phyloP scores from a whole-genome alignment of 2,113 vertebrate species.

The Passer montanus region DNA sequence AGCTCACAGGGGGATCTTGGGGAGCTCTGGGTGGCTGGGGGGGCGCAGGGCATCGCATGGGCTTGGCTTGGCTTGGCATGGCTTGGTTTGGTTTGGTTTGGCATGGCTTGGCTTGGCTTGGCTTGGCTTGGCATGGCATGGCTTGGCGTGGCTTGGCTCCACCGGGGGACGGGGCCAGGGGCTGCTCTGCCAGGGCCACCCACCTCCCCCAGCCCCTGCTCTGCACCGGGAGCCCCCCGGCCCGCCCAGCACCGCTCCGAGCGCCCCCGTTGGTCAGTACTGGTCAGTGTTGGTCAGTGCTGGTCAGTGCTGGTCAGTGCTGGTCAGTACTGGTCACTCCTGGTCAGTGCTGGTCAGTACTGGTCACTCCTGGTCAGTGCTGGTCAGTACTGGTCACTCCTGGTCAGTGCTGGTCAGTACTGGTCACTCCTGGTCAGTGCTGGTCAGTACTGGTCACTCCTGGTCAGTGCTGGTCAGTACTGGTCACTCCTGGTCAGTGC shows the following conservation, averaged over 20 bases:
- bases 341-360: background rate
- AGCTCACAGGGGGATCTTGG: background rate
- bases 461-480: no score
- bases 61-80: background rate
- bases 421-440: background rate
- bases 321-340: no score
- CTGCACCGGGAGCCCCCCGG: background rate
- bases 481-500: no score
- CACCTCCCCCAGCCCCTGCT: background rate
- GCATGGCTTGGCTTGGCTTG: no score
- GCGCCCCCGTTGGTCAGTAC: background rate
- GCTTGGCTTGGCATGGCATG: no score
- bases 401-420: background rate
- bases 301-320: no score
- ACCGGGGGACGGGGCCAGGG: background rate
- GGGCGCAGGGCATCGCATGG: background rate
- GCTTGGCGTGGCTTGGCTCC: background rate
- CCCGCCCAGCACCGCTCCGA: accelerated
- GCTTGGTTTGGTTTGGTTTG: background rate
- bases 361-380: background rate
- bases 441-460: no score
- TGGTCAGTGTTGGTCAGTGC: no score
- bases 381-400: background rate
- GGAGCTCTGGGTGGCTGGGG: background rate
- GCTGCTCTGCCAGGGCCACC: background rate